Evolutionary conservation across 2,888 invertebrate species (phyloP), one percentile per base, ranked within the genome.

Genomic region (Pristionchus japonicus): DNA sequence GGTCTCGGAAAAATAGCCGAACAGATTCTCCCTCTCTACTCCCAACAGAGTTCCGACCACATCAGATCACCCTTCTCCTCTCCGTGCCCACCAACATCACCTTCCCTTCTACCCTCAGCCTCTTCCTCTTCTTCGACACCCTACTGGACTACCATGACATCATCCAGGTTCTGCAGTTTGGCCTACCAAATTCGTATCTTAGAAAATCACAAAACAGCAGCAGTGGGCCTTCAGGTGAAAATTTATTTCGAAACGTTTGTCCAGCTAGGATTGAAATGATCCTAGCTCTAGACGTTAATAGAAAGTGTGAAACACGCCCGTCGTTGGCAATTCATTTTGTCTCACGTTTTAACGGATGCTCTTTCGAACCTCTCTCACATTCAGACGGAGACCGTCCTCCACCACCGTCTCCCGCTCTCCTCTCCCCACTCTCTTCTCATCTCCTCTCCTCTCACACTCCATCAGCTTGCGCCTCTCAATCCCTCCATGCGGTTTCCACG

Each of bases 61-160:
- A 70, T 20, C 67, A 86, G 86, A 70, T 86, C 43, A 40, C 31
- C 3, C 70, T 86, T 31, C n/a, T 70, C 9, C 17, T 86, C 31
- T 20, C 43, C 34, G 37, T 86, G 17, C 86, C 86, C 34, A 49
- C 40, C 49, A 86, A 86, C 49, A 20, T 86, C 70, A n/a, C 86
- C 11, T 40, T 31, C 6, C 86, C 70, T 11, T 49, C 67, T 1
- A 70, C 67, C 27, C n/a, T 70, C 31, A 31, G 23, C 49, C 43
- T 86, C 67, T 67, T 86, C 70, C 23, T 86, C 27, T 70, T 86
- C 70, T 86, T 86, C 86, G 70, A 86, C 49, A 43, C 64, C 3
- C 86, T 31, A 1, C 67, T 86, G 3, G 86, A 86, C 49, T 86
- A 86, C 49, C 86, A 86, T 34, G 86, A 86, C 49, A 49, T 86